Conservation (phyloP, 1,140 invertebrate species). For the Rhyzopertha dominica region DNA sequence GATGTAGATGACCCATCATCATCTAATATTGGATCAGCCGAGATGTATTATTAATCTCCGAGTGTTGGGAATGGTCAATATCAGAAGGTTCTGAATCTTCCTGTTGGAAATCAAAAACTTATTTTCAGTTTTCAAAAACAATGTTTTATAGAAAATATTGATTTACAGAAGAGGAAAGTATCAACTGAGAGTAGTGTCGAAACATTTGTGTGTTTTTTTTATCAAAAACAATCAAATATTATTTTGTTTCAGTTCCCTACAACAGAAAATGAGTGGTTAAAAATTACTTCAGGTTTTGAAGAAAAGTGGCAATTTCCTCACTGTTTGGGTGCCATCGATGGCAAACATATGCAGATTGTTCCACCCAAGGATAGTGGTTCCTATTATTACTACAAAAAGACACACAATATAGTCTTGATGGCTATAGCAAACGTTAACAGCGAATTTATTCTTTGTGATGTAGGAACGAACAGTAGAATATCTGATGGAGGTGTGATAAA, state of each 20-base stretch:
- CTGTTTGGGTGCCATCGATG: slow-evolving; percentile 38
- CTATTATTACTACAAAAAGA: slow-evolving; percentile 42
- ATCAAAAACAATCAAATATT: too few species aligned
- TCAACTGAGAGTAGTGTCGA: too few species aligned
- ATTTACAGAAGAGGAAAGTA: slow-evolving; percentile 1
- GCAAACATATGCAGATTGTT: slow-evolving; percentile 17
- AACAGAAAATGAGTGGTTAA: slow-evolving; percentile 28
- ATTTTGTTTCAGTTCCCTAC: slow-evolving; percentile 15
- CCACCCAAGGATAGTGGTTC: slow-evolving; percentile 8
- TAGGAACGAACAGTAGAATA: slow-evolving; percentile 35
- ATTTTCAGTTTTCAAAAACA: slow-evolving; percentile 10
- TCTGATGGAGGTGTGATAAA: slow-evolving; percentile 39
- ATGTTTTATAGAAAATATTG: neutral
- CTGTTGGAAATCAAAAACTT: slow-evolving; percentile 9
- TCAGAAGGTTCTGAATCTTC: slow-evolving; percentile 10
- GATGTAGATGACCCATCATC: slow-evolving; percentile 9
- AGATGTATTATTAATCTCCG: slow-evolving; percentile 4
- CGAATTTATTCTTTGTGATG: slow-evolving; percentile 38
- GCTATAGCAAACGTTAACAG: slow-evolving; percentile 40
- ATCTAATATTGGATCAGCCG: slow-evolving; percentile 1
- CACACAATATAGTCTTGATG: slow-evolving; percentile 13
- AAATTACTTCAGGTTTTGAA: slow-evolving; percentile 31
- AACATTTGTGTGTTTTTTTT: too few species aligned
- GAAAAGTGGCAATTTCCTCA: slow-evolving; percentile 41
- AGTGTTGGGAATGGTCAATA: slow-evolving; percentile 5